Evolutionary conservation across 2,888 invertebrate species (phyloP).

Genomic region (Sericinus montela): DNA sequence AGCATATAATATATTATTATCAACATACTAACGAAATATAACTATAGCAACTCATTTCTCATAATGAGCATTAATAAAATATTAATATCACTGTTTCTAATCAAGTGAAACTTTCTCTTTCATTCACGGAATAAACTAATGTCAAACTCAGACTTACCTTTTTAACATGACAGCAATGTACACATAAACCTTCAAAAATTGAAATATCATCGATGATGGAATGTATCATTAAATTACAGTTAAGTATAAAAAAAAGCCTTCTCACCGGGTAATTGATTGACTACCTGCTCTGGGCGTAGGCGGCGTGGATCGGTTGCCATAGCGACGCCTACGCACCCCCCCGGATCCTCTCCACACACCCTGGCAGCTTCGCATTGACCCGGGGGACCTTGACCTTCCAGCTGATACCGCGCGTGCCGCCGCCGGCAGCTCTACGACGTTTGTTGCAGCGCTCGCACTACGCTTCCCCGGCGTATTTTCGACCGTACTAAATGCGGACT

Average conservation of each 20-base stretch:
- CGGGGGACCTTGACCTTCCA: constrained; percentile 70
- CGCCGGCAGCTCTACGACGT: constrained; percentile 26
- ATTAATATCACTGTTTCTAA: too few species aligned
- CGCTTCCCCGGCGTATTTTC: constrained; percentile 50
- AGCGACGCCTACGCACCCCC: constrained; percentile 60
- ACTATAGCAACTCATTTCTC: too few species aligned
- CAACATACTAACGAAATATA: too few species aligned
- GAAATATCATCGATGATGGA: constrained; percentile 22
- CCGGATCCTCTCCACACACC: constrained; percentile 18
- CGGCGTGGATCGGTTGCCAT: constrained; percentile 67
- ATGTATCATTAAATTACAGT: constrained; percentile 34
- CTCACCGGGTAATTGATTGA: constrained; percentile 67
- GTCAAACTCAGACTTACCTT: not conserved
- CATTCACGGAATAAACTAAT: not conserved
- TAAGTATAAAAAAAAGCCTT: constrained; percentile 41
- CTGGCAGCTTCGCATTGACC: constrained; percentile 56
- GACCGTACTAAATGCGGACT: constrained; percentile 59
- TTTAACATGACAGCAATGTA: not conserved
- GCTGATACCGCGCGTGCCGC: constrained; percentile 54
- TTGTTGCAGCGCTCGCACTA: constrained; percentile 11
- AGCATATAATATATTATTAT: too few species aligned
- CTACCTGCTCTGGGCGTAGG: constrained; percentile 58
- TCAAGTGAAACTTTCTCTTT: not conserved
- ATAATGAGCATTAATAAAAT: too few species aligned
- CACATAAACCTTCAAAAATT: constrained; percentile 15